phyloP scores from a whole-genome alignment of 2,113 vertebrate species.

The Sceloporus undulatus region DNA sequence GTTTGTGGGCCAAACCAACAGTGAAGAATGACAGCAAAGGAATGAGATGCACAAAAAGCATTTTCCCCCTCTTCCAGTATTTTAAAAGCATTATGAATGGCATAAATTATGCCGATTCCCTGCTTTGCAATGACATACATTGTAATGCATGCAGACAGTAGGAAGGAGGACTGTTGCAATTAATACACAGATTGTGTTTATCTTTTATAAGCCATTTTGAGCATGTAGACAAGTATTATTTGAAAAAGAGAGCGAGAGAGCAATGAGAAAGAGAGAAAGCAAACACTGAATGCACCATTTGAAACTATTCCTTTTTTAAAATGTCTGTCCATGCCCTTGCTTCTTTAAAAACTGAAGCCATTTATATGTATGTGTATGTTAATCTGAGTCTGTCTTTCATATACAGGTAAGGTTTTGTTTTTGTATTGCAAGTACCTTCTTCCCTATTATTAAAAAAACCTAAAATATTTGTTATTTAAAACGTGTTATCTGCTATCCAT shows the following conservation, averaged over 20 bases:
- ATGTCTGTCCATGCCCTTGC: not conserved
- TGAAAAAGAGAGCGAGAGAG: not conserved
- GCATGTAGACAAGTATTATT: not conserved
- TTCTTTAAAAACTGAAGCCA: not conserved
- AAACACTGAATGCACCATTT: not conserved
- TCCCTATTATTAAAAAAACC: not conserved
- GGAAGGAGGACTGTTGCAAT: not conserved
- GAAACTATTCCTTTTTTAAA: not conserved
- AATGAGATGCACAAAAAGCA: not conserved
- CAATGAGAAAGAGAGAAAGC: not conserved
- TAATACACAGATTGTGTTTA: not conserved
- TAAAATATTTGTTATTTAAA: constrained; percentile 36
- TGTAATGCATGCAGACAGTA: not conserved
- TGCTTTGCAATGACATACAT: not conserved
- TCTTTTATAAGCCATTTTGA: not conserved
- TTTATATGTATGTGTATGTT: not conserved
- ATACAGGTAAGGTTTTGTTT: not conserved
- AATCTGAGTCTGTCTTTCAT: not conserved
- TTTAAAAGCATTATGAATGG: not conserved
- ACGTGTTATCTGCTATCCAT: constrained; percentile 48
- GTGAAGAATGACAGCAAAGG: not conserved
- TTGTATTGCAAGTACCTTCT: not conserved
- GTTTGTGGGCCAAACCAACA: not conserved
- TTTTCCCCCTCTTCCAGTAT: not conserved
- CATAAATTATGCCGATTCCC: not conserved